phyloP scores from a whole-genome alignment of 2,797 vertebrate genomes.

The Thamnophis elegans region DNA sequence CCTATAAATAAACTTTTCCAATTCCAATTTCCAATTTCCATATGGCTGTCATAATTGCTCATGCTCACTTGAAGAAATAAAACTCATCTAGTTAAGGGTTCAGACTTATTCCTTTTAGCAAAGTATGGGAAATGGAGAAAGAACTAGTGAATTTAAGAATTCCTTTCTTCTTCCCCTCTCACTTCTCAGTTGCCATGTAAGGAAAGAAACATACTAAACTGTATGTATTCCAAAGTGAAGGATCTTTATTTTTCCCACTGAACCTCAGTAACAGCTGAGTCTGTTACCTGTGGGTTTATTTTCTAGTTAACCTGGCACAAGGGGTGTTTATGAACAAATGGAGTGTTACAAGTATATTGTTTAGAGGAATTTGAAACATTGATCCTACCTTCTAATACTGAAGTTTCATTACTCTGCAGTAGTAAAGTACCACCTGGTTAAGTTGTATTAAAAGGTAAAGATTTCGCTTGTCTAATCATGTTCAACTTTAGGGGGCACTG shows the following conservation, averaged over 20 bases:
- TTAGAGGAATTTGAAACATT: neutral
- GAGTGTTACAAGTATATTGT: neutral
- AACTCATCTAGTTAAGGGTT: neutral
- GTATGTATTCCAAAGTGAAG: neutral
- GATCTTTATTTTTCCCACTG: neutral
- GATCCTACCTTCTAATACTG: neutral
- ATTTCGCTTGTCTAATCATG: neutral
- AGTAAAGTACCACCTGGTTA: neutral
- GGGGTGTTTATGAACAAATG: neutral
- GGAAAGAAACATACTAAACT: neutral
- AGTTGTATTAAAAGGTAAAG: neutral
- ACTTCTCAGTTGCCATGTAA: neutral
- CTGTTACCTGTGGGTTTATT: neutral
- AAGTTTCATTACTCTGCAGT: neutral
- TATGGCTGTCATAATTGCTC: neutral
- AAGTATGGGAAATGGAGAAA: neutral
- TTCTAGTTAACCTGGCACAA: neutral
- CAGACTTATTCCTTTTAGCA: neutral
- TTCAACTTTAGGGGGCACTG: neutral
- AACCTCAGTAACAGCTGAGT: neutral
- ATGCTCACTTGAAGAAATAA: neutral
- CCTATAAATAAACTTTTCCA: too few species aligned
- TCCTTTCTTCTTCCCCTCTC: neutral
- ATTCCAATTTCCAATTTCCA: too few species aligned
- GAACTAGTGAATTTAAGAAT: neutral